Evolutionary conservation across 2,797 vertebrate genomes (phyloP), one percentile per base, ranked within the genome.

Genomic region (Anabas testudineus): DNA sequence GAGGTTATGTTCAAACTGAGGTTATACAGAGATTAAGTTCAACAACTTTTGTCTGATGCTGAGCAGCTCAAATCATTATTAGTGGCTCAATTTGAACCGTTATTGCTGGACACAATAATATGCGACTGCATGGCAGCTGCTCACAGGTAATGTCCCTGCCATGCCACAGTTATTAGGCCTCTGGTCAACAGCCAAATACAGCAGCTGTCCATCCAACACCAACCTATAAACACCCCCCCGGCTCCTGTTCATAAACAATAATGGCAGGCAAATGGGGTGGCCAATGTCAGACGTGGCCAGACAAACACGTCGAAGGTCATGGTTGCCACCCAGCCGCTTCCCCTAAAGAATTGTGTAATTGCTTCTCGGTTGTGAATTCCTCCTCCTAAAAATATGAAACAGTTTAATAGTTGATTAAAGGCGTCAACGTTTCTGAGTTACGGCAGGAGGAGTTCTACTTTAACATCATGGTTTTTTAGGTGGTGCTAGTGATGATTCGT

Each of bases 121-220:
- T 67, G 85, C 61, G 5, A 58, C 78, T 60, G 80, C 73, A 74
- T 51, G 85, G 85, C 91, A 93, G 91, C 87, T 92, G 91, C 85
- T 90, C 77, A 42, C 91, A 92, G 91, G 91, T 92, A 91, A 92
- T 92, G 87, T 85, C 82, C 78, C 86, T 56, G 85, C 88, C 82
- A 77, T 61, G 79, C 85, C 45, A 65, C 65, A 47, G 80, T 86
- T 87, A 92, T 92, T 88, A 88, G 87, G 67, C 70, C 83, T 72
- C 93, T 95, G 94, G 93, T 92, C 88, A 90, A 83, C 80, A 82
- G 92, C 94, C 94, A 94, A 94, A 78, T 76, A 68, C 90, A 93
- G 91, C 94, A 95, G 91, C 92, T 95, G 94, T 92, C 92, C 89
- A 60, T 85, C 90, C 89, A 87, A 89, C 83, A 83, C 74, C 85